Evolutionary conservation across 2,113 vertebrate species (phyloP).

Genomic region (Andinoacara biseriatus): DNA sequence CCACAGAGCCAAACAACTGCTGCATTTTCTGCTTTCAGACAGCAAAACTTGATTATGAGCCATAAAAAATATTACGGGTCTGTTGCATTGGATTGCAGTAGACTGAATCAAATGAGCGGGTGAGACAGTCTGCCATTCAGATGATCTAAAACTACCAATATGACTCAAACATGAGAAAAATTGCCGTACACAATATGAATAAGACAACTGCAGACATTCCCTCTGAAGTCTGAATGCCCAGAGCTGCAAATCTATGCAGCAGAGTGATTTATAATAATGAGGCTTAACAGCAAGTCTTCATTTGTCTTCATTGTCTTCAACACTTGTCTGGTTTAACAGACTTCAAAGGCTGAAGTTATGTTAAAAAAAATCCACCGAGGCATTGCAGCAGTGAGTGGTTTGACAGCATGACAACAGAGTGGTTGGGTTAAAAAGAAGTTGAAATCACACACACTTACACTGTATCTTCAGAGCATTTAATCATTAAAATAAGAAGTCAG

Average conservation of each 20-base stretch:
- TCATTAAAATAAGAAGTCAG: background rate
- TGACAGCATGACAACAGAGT: slow-evolving; percentile 2
- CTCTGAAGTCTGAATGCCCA: slow-evolving; percentile 24
- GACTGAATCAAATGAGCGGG: slow-evolving; percentile 7
- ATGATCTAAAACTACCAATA: slow-evolving; percentile 6
- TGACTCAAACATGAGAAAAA: slow-evolving; percentile 16
- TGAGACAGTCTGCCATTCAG: slow-evolving; percentile 8
- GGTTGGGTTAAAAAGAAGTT: background rate
- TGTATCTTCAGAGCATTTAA: background rate
- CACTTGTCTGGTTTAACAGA: slow-evolving; percentile 17
- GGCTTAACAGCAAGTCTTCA: slow-evolving; percentile 5
- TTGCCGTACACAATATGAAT: background rate
- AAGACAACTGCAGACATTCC: slow-evolving; percentile 8
- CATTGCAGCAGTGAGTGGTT: background rate
- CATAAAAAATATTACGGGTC: slow-evolving; percentile 3
- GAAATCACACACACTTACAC: background rate
- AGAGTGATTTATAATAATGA: slow-evolving; percentile 48
- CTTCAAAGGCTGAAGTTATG: slow-evolving; percentile 18
- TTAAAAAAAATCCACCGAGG: background rate
- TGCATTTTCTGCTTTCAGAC: background rate
- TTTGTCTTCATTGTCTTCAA: slow-evolving; percentile 53
- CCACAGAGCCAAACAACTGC: background rate
- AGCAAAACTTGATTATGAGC: slow-evolving; percentile 1
- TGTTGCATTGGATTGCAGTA: slow-evolving; percentile 30
- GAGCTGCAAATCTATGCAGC: slow-evolving; percentile 20